Conservation (phyloP, 1,140 invertebrate genomes). For the Paraescarpia echinospica region DNA sequence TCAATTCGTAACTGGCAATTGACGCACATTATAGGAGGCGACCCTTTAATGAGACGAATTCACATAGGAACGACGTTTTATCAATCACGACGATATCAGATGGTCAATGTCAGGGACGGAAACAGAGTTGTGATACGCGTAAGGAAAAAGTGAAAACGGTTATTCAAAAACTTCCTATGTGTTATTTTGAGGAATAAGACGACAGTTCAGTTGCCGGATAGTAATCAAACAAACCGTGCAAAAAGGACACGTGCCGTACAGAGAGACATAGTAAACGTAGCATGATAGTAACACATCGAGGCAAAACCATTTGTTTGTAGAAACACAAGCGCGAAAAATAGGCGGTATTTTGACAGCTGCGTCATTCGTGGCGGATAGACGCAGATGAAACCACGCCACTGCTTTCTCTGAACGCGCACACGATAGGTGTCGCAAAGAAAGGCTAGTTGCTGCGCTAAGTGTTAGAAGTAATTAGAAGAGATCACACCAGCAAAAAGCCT, state of each 20-base stretch:
- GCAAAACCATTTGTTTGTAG: background rate
- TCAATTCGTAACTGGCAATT: background rate
- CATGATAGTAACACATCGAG: background rate
- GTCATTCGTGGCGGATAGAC: background rate
- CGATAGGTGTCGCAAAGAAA: background rate
- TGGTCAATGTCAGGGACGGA: background rate
- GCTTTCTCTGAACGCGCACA: background rate
- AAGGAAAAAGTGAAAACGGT: background rate
- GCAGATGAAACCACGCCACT: background rate
- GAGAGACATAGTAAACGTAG: background rate
- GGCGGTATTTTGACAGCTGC: background rate
- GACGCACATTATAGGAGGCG: background rate
- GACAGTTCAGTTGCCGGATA: background rate
- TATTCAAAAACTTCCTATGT: background rate
- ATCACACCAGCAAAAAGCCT: too few species aligned
- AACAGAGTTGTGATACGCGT: background rate
- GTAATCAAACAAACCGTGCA: background rate
- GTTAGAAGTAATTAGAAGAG: background rate
- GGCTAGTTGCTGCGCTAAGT: background rate
- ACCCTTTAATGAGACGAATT: background rate
- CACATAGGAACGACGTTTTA: background rate
- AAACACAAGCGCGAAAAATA: too few species aligned
- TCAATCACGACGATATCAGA: background rate
- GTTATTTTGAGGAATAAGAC: background rate
- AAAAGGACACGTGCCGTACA: background rate